These are phyloP conservation scores for Cyanistes caeruleus DNA, from an alignment of 2,113 vertebrate genomes.

Conservation along the genomic window DNA sequence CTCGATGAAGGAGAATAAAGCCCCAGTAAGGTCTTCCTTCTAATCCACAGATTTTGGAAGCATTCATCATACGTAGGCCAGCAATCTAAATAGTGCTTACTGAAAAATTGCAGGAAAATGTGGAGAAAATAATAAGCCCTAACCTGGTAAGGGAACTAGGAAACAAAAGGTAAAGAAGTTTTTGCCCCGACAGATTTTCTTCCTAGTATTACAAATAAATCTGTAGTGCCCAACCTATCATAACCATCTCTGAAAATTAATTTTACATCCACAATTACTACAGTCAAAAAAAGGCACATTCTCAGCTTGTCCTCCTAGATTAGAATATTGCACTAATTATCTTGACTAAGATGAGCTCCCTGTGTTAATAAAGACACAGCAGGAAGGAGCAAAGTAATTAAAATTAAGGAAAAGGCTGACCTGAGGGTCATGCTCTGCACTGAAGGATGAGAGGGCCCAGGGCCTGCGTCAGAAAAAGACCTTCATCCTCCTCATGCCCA, in stretches of 20 bases:
- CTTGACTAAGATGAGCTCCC: constrained; percentile 1
- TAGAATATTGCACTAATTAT: constrained; percentile 4
- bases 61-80: not conserved
- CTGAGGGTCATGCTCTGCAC: not conserved
- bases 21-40: not conserved
- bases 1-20: not conserved
- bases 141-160: not conserved
- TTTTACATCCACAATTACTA: not conserved
- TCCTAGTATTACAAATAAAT: not conserved
- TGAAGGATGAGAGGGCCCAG: not conserved
- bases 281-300: not conserved
- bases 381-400: not conserved
- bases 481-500: not conserved
- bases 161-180: not conserved
- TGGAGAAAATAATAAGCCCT: not conserved
- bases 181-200: not conserved
- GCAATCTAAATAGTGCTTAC: not conserved
- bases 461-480: not conserved
- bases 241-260: not conserved
- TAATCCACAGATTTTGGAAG: not conserved
- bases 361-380: not conserved
- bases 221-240: not conserved
- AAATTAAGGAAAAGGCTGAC: not conserved
- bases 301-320: constrained; percentile 16
- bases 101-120: not conserved